Percentiles rank a stretch among this genome's conserved stretches.
phyloP scores from a whole-genome alignment of 2,797 vertebrate species.

The Parauchenoglanis ngamensis region DNA sequence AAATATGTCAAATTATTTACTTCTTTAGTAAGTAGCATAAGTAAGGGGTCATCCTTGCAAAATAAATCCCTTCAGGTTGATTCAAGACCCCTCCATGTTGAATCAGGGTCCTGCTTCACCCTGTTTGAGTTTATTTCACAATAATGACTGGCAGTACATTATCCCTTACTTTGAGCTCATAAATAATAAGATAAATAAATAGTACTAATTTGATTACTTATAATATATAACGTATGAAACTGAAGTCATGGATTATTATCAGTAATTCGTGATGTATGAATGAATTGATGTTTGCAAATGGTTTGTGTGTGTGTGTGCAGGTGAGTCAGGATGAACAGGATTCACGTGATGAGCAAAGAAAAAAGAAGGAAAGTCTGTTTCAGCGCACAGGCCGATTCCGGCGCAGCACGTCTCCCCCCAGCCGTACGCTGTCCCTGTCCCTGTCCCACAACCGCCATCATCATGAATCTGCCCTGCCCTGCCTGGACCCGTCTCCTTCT shows the following conservation, averaged over 20 bases:
- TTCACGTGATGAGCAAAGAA: slow-evolving; percentile 75
- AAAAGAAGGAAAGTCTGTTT: slow-evolving; percentile 82
- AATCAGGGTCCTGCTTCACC: no score
- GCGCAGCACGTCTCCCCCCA: slow-evolving; percentile 74
- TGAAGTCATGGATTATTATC: not conserved
- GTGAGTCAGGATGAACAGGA: slow-evolving; percentile 82
- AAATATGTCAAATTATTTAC: no score
- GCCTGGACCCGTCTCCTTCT: slow-evolving; percentile 77
- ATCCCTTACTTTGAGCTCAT: no score
- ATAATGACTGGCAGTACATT: no score
- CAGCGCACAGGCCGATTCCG: slow-evolving; percentile 79
- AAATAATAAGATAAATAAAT: not conserved
- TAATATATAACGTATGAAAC: not conserved
- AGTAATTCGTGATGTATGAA: not conserved
- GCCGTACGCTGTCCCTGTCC: slow-evolving; percentile 73
- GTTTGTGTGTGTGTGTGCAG: slow-evolving; percentile 54
- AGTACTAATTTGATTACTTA: not conserved
- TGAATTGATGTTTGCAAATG: not conserved
- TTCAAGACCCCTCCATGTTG: no score
- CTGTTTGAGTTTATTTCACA: no score
- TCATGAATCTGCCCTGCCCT: slow-evolving; percentile 71
- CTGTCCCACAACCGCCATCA: slow-evolving; percentile 69
- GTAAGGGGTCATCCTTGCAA: no score
- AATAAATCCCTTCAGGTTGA: no score
- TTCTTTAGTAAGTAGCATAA: no score